Evolutionary conservation across 2,113 vertebrate genomes (phyloP), one percentile per base, ranked within the genome.

Genomic region (Procavia capensis): DNA sequence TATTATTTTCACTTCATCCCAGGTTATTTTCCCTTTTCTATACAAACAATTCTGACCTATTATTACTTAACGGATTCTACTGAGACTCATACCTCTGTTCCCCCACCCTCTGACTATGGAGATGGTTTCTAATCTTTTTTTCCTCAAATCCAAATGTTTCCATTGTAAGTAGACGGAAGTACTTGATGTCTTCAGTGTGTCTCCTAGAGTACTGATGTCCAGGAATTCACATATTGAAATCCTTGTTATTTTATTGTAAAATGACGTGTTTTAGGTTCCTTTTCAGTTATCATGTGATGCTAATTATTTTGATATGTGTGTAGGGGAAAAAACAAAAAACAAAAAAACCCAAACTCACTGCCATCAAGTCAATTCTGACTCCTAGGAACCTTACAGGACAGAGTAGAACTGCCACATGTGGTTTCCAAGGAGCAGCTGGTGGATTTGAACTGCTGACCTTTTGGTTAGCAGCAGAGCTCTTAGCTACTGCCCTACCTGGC

Each of bases 201-300:
- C 47, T 72, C 59, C 24, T 74, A 11, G 19, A 89, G 10, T 75
- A 80, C 22, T 61, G n/a, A 75, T 34, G 17, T 39, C 54, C 13
- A 87, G 85, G n/a, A 85, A 81, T 81, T 68, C 63, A 47, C 25
- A 64, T 43, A 39, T 31, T 81, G 36, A 80, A 81, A 93, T 78
- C 16, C 0, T 59, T 9, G 36, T 2, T 9, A 70, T 54, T 82
- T 86, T 24, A 59, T 61, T 45, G 79, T 50, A 59, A 83, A 61
- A 88, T 85, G 39, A 45, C 31, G 86, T 94, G 19, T 10, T 93
- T 85, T 43, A 43, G 47, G 81, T 87, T 81, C 36, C 29, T 87
- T 89, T 86, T 57, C 50, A 78, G 9, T 85, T 43, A 93, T 34
- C 54, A 80, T 4, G 36, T 34, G 43, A 70, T 70, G 61, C 17